These are phyloP conservation scores for Acleris laterana DNA, from an alignment of 2,888 invertebrate genomes.

Conservation along the genomic window DNA sequence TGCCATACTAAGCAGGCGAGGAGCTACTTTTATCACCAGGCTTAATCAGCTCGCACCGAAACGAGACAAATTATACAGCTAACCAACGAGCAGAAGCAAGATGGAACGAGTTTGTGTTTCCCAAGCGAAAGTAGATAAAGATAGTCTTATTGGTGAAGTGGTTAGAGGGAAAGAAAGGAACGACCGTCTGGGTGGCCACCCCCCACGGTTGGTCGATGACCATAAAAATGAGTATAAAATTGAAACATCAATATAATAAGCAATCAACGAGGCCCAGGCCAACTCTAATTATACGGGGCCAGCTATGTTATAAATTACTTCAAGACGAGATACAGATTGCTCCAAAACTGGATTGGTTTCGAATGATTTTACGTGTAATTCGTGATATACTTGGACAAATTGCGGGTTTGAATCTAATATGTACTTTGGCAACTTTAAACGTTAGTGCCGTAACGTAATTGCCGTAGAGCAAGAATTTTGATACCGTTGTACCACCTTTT, in stretches of 20 bases:
- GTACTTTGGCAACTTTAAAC: conserved; percentile 13
- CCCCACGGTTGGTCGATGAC: conserved; percentile 84
- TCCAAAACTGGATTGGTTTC: conserved; percentile 51
- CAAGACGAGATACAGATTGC: conserved; percentile 71
- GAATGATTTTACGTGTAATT: conserved; percentile 29
- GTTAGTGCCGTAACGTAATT: too few species aligned
- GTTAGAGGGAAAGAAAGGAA: conserved; percentile 56
- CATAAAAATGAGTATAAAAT: conserved; percentile 85
- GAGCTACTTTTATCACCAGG: conserved; percentile 73
- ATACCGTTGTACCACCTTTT: too few species aligned
- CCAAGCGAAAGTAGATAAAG: conserved; percentile 64
- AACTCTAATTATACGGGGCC: conserved; percentile 80
- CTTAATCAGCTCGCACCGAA: conserved; percentile 59
- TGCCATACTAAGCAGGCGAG: conserved; percentile 47
- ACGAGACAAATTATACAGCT: conserved; percentile 44
- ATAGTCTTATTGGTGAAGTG: conserved; percentile 52
- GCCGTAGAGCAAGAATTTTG: too few species aligned
- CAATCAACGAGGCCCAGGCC: conserved; percentile 75
- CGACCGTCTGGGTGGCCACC: conserved; percentile 81
- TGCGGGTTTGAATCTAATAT: neutral
- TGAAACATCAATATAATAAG: conserved; percentile 85
- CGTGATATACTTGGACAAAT: conserved; percentile 26
- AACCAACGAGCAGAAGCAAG: conserved; percentile 51
- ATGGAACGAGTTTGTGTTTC: conserved; percentile 56
- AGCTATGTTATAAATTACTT: conserved; percentile 78